phyloP scores from a whole-genome alignment of 2,888 invertebrate species.

The Melinaea marsaeus region DNA sequence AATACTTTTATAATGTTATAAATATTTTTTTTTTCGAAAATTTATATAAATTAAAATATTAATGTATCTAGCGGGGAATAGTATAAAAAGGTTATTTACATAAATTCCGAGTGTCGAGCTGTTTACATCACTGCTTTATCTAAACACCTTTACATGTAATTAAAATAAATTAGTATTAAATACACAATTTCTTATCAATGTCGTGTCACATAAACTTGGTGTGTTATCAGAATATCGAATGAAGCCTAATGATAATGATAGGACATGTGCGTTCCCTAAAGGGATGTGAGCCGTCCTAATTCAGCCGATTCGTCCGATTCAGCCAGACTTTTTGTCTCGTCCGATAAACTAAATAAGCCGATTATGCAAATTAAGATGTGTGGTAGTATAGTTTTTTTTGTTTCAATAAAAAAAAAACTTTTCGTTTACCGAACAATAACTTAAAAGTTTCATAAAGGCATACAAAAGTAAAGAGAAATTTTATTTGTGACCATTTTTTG shows the following conservation, averaged over 20 bases:
- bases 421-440: too few relatives aligned
- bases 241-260: conserved; percentile 25
- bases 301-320: conserved; percentile 44
- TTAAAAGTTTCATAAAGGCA: neutral
- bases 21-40: too few relatives aligned
- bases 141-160: conserved; percentile 4
- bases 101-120: neutral
- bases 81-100: neutral
- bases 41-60: too few relatives aligned
- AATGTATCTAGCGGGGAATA: too few relatives aligned
- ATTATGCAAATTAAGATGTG: conserved; percentile 55
- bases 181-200: conserved; percentile 20
- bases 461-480: conserved; percentile 28
- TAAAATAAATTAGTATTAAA: conserved; percentile 4
- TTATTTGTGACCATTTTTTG: conserved; percentile 63
- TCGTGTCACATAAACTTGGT: conserved; percentile 25
- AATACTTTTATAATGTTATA: too few relatives aligned
- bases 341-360: conserved; percentile 51
- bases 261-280: conserved; percentile 18
- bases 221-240: conserved; percentile 20
- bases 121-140: conserved; percentile 1
- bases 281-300: conserved; percentile 38
- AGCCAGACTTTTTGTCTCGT: conserved; percentile 43
- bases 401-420: too few relatives aligned
- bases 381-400: conserved; percentile 29